Conservation (phyloP, 2,797 vertebrate genomes). For the Melopsittacus undulatus region DNA sequence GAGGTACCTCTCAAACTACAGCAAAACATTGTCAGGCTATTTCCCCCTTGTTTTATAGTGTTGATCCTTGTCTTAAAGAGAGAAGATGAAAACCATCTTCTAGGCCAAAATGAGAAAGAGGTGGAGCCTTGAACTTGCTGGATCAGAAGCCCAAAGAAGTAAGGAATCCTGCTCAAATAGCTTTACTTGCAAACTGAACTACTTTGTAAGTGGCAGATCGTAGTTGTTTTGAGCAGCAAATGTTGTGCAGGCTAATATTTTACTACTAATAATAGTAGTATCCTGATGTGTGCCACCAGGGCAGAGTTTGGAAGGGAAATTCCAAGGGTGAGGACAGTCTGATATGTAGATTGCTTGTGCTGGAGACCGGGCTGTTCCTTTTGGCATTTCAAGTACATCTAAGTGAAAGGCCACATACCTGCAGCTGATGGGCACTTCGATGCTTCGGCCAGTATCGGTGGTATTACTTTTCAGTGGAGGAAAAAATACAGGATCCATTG, state of each 20-base stretch:
- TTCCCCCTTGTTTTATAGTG: neutral
- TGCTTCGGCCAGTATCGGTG: neutral
- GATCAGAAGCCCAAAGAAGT: neutral
- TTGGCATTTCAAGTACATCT: neutral
- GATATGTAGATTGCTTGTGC: rapidly evolving
- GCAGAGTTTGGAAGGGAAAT: neutral
- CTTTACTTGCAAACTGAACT: neutral
- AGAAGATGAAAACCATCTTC: neutral
- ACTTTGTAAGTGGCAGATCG: neutral
- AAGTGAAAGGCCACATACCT: neutral
- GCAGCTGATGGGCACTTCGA: neutral
- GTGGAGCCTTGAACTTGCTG: neutral
- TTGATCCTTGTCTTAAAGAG: neutral
- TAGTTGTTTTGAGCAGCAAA: neutral
- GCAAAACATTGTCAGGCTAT: neutral
- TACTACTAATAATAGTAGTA: neutral
- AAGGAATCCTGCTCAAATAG: neutral
- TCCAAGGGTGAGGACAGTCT: neutral
- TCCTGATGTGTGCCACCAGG: neutral
- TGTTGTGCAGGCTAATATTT: neutral
- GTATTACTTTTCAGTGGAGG: neutral
- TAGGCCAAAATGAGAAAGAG: neutral
- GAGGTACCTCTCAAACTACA: neutral
- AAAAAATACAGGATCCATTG: neutral
- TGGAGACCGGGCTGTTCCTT: neutral